A percentile compares a stretch with the other conserved stretches of the same genome.
phyloP scores from a whole-genome alignment of 2,797 vertebrate genomes.

The Acipenser ruthenus region DNA sequence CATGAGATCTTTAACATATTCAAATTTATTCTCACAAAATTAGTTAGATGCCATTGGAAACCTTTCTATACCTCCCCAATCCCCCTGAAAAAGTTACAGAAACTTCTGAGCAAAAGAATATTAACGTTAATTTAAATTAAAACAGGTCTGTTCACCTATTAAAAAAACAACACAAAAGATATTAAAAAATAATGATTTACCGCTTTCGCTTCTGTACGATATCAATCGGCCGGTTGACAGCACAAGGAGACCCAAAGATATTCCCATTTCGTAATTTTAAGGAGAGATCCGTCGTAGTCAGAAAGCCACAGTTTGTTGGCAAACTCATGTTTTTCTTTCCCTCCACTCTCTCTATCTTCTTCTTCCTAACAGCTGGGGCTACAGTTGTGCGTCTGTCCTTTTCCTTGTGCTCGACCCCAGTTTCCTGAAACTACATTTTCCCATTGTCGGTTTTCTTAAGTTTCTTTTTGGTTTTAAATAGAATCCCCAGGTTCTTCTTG shows the following conservation, averaged over 20 bases:
- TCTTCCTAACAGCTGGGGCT: conserved; percentile 10
- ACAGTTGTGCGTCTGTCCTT: conserved; percentile 30
- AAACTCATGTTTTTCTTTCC: conserved; percentile 58
- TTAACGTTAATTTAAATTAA: too few species aligned
- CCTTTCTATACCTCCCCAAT: too few species aligned
- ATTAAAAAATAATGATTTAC: conserved; percentile 49
- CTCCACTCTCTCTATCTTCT: conserved; percentile 10
- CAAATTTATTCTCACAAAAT: too few species aligned
- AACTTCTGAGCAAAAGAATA: too few species aligned
- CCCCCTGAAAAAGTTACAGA: too few species aligned
- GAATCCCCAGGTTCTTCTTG: not conserved
- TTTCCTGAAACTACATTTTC: conserved; percentile 31
- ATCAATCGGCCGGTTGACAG: conserved; percentile 72
- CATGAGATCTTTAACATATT: too few species aligned
- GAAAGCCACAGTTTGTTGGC: conserved; percentile 53
- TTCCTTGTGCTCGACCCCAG: conserved; percentile 31
- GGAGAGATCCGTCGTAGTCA: conserved; percentile 48
- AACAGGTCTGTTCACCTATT: too few species aligned
- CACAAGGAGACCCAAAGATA: conserved; percentile 61
- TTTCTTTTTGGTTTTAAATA: not conserved
- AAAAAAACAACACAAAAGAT: not conserved
- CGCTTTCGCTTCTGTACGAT: conserved; percentile 70
- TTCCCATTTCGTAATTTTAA: conserved; percentile 55
- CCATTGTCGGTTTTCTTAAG: conserved; percentile 31
- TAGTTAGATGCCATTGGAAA: too few species aligned